phyloP scores from a whole-genome alignment of 2,888 invertebrate species.

The Scaptomyza parva region DNA sequence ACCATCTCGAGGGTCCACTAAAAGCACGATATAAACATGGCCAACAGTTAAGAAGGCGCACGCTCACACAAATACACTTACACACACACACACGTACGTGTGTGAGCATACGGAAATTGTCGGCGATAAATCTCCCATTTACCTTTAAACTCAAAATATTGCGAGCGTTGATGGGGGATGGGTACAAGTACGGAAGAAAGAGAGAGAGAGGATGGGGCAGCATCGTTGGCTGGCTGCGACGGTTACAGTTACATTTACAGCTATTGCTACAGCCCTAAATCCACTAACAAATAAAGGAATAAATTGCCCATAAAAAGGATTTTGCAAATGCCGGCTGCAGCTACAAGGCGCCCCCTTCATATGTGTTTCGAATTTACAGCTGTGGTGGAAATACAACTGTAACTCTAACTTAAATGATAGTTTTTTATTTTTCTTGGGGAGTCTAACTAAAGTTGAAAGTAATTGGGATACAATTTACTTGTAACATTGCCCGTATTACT shows the following conservation, averaged over 20 bases:
- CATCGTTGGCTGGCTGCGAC: constrained; percentile 39
- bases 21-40: constrained; percentile 72
- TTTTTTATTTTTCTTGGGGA: constrained; percentile 19
- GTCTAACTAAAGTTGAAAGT: constrained; percentile 18
- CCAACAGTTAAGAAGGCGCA: constrained; percentile 49
- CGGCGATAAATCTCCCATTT: constrained; percentile 77
- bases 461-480: constrained; percentile 20
- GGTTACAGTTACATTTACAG: constrained; percentile 54
- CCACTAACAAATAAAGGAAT: constrained; percentile 81
- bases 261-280: constrained; percentile 67
- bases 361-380: constrained; percentile 58
- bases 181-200: background rate
- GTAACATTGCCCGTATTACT: constrained; percentile 7
- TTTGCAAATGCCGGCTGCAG: constrained; percentile 75
- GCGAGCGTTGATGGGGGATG: constrained; percentile 47
- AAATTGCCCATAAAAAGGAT: constrained; percentile 81
- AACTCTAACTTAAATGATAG: constrained; percentile 40
- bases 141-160: constrained; percentile 80
- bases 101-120: constrained; percentile 54
- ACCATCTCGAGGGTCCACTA: constrained; percentile 70
- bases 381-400: constrained; percentile 31
- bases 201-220: constrained; percentile 9
- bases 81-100: constrained; percentile 23
- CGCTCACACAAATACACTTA: constrained; percentile 26
- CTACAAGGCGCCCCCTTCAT: constrained; percentile 42